phyloP scores from a whole-genome alignment of 1,140 invertebrate species.

The Caerostris extrusa region DNA sequence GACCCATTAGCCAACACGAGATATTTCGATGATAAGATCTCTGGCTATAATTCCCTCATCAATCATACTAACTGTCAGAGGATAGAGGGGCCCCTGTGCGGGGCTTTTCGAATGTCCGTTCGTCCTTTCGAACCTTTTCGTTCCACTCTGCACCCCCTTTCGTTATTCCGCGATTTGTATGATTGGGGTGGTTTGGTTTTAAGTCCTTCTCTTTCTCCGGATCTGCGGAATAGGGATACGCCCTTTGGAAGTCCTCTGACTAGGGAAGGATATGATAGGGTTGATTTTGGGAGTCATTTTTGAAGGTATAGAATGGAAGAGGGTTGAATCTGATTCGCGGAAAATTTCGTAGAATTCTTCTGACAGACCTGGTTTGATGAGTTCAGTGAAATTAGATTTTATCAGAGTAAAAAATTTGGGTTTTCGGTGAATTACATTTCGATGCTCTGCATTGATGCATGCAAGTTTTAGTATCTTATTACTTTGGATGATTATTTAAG shows the following conservation, averaged over 20 bases:
- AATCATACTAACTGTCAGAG: constrained; percentile 67
- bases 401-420: background rate
- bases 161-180: constrained; percentile 41
- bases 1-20: constrained; percentile 72
- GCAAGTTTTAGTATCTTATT: background rate
- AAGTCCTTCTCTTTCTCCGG: background rate
- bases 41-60: constrained; percentile 71
- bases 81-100: constrained; percentile 10
- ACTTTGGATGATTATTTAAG: background rate
- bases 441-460: background rate
- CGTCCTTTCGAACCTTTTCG: background rate
- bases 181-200: constrained; percentile 37
- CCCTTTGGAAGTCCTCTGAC: background rate
- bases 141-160: background rate
- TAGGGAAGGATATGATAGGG: background rate
- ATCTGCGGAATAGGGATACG: background rate
- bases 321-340: constrained; percentile 9
- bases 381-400: constrained; percentile 10
- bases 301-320: background rate
- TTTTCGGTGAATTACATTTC: background rate
- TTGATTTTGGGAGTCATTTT: background rate
- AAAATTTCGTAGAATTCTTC: background rate
- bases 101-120: constrained; percentile 2
- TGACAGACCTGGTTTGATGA: background rate
- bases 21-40: constrained; percentile 70